Percentiles rank a stretch among this genome's conserved stretches.
Conservation (phyloP, 2,888 invertebrate species). For the Archips xylosteana region DNA sequence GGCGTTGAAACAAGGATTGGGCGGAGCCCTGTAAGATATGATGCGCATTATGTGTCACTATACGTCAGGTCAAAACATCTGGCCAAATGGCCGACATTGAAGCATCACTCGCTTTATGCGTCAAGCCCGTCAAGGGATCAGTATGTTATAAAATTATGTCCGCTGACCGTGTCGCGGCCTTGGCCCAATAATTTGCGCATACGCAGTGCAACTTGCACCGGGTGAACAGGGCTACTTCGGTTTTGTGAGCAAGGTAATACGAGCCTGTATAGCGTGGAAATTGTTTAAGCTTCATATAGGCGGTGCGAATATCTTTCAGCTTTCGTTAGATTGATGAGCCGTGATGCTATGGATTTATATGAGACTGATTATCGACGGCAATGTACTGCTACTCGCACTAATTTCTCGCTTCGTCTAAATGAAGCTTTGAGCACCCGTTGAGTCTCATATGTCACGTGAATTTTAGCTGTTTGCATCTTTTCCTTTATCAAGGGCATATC, state of each 20-base stretch:
- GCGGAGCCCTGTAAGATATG: constrained; percentile 19
- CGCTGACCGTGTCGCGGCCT: constrained; percentile 54
- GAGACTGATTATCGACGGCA: too few species aligned
- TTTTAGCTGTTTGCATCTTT: too few species aligned
- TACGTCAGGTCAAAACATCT: constrained; percentile 15
- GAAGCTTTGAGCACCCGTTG: too few species aligned
- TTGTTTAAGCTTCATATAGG: background rate
- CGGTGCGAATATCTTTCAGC: background rate
- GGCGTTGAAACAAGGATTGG: constrained; percentile 25
- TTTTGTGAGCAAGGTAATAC: too few species aligned
- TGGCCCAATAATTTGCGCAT: constrained; percentile 71
- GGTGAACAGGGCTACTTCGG: constrained; percentile 13
- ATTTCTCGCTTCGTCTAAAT: too few species aligned
- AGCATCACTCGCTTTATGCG: constrained; percentile 44
- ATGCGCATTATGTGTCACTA: constrained; percentile 13
- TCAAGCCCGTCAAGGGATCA: constrained; percentile 34
- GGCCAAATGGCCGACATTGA: constrained; percentile 38
- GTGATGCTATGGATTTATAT: too few species aligned
- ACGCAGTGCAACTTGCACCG: constrained; percentile 64
- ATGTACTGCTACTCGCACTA: too few species aligned
- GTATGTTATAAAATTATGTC: constrained; percentile 44
- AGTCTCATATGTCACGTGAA: too few species aligned
- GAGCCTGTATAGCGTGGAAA: background rate
- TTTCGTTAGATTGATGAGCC: too few species aligned
- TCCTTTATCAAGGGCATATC: too few species aligned